phyloP scores from a whole-genome alignment of 2,113 vertebrate genomes.

The Oncorhynchus tshawytscha region DNA sequence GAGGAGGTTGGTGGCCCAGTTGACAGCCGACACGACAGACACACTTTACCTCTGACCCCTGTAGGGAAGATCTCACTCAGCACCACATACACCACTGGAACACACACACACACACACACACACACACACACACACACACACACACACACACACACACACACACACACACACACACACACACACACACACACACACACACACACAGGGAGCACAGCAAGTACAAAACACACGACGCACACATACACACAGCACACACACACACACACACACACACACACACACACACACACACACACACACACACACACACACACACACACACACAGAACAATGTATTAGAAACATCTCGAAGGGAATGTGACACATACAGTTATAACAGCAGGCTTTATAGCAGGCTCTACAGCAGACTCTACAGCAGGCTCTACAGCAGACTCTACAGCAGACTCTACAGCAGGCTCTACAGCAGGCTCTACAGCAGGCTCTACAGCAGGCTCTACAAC shows the following conservation, averaged over 20 bases:
- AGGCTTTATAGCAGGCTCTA: no score
- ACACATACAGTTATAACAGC: no score
- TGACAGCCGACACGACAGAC: constrained; percentile 89
- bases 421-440: fast-evolving
- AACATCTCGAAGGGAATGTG: no score
- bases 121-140: no score
- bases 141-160: neutral
- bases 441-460: fast-evolving
- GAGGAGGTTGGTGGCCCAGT: constrained; percentile 94
- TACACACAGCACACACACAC: neutral
- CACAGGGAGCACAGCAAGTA: constrained; percentile 4
- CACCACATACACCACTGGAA: constrained; percentile 90
- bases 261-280: no score
- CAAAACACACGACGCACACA: neutral
- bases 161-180: no score
- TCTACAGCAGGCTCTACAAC: fast-evolving
- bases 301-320: constrained; percentile 3
- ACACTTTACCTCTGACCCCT: constrained; percentile 90
- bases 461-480: fast-evolving
- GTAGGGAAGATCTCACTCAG: constrained; percentile 94
- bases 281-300: constrained; percentile 19
- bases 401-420: no score
- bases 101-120: neutral
- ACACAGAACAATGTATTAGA: neutral
- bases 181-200: neutral